Percentiles rank a stretch among this genome's conserved stretches.
These are phyloP conservation scores for Fragariocoptes setiger DNA, from an alignment of 1,140 invertebrate genomes.

Conservation along the genomic window DNA sequence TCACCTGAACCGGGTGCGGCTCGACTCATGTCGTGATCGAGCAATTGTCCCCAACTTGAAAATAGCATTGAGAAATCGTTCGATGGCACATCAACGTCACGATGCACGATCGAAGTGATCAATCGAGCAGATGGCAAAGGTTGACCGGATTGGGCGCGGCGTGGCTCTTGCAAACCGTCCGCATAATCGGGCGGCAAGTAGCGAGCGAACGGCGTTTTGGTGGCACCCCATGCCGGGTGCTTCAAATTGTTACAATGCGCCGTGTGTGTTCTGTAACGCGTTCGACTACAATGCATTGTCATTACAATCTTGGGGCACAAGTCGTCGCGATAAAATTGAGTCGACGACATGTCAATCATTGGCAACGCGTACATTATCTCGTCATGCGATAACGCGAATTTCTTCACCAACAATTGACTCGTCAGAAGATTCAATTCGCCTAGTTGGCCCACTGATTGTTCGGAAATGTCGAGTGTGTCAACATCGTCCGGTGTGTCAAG, in stretches of 20 bases:
- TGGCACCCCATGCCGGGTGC: slow-evolving; percentile 58
- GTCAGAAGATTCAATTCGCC: slow-evolving; percentile 9
- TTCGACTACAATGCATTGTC: slow-evolving; percentile 33
- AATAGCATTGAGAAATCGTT: slow-evolving; percentile 26
- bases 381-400: slow-evolving; percentile 38
- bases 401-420: slow-evolving; percentile 8
- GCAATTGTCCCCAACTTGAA: slow-evolving; percentile 45
- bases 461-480: slow-evolving; percentile 8
- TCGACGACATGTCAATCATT: slow-evolving; percentile 56
- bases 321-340: slow-evolving; percentile 32
- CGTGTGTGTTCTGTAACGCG: slow-evolving; percentile 44
- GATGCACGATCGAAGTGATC: slow-evolving; percentile 24
- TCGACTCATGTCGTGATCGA: slow-evolving; percentile 36
- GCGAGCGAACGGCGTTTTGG: slow-evolving; percentile 31
- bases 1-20: slow-evolving; percentile 11
- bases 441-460: slow-evolving; percentile 5
- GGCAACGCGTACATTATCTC: slow-evolving; percentile 58
- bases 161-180: slow-evolving; percentile 6
- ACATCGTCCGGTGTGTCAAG: slow-evolving; percentile 8
- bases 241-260: slow-evolving; percentile 68
- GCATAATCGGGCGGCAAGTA: slow-evolving; percentile 16
- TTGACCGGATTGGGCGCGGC: neutral
- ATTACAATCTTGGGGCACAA: slow-evolving; percentile 54
- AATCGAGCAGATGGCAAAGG: slow-evolving; percentile 31
- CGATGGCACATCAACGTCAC: slow-evolving; percentile 10